A percentile compares a stretch with the other conserved stretches of the same genome.
These are phyloP conservation scores for Neolamprologus falcicula DNA, from an alignment of 2,113 vertebrate genomes.

Conservation along the genomic window DNA sequence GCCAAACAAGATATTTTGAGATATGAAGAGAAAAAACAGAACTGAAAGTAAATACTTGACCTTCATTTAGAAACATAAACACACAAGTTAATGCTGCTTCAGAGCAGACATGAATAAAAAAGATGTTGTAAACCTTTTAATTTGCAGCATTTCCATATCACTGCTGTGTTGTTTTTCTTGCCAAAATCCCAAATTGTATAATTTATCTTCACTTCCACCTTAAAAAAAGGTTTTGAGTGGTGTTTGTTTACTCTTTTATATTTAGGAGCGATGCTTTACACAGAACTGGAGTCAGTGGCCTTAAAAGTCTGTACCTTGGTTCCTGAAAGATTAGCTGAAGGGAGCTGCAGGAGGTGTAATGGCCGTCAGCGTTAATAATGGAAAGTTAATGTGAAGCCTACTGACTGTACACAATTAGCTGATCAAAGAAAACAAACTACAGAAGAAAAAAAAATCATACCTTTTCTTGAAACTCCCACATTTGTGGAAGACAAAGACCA, in stretches of 20 bases:
- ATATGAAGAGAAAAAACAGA: not conserved
- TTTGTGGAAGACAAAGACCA: not conserved
- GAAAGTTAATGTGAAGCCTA: not conserved
- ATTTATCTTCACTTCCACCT: not conserved
- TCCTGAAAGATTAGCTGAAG: not conserved
- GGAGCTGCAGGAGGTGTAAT: not conserved
- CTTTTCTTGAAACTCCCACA: not conserved
- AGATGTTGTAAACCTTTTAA: not conserved
- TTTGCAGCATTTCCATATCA: not conserved
- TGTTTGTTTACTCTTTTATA: not conserved
- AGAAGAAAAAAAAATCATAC: not conserved
- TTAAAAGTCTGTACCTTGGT: not conserved
- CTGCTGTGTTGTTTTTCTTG: not conserved
- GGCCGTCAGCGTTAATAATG: not conserved
- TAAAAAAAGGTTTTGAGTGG: fast-evolving
- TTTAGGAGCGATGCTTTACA: fast-evolving
- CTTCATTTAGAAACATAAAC: not conserved
- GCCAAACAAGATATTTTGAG: not conserved
- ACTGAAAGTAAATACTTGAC: not conserved
- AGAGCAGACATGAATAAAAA: not conserved
- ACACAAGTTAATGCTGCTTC: not conserved
- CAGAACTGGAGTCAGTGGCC: not conserved
- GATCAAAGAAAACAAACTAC: not conserved
- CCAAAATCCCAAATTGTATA: not conserved
- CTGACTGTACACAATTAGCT: not conserved